phyloP scores from a whole-genome alignment of 2,797 vertebrate genomes.

The Simalia tracyae region DNA sequence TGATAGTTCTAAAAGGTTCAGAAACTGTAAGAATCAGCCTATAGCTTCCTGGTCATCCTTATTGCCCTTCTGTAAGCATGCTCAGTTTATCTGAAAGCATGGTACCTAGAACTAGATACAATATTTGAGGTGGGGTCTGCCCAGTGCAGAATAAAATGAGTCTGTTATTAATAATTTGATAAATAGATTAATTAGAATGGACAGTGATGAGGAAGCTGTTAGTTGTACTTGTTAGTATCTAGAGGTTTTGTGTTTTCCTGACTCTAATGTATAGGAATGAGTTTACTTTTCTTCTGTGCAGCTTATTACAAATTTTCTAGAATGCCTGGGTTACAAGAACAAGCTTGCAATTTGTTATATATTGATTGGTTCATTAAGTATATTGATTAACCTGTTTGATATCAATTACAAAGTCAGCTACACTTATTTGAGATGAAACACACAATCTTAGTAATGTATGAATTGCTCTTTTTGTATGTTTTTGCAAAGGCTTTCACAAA shows the following conservation, averaged over 20 bases:
- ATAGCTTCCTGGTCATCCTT: background rate
- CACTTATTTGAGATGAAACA: conserved; percentile 51
- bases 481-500: conserved; percentile 1
- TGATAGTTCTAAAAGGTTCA: background rate
- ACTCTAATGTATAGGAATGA: background rate
- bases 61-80: background rate
- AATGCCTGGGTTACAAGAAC: conserved; percentile 58
- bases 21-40: background rate
- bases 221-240: background rate
- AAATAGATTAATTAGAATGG: background rate
- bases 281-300: background rate
- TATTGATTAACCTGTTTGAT: conserved; percentile 57
- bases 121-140: background rate
- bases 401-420: conserved; percentile 64
- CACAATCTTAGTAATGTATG: background rate
- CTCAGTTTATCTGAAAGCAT: background rate
- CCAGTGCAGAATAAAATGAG: background rate
- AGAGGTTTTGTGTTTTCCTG: background rate
- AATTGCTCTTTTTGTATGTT: conserved; percentile 42
- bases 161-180: background rate
- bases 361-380: conserved; percentile 21
- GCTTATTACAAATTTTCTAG: conserved; percentile 32
- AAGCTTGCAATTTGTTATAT: conserved; percentile 56
- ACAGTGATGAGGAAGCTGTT: background rate
- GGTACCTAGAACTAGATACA: background rate